Conservation (phyloP, 53 echinoderm and acorn worm genomes). For the Actinopyga echinites region DNA sequence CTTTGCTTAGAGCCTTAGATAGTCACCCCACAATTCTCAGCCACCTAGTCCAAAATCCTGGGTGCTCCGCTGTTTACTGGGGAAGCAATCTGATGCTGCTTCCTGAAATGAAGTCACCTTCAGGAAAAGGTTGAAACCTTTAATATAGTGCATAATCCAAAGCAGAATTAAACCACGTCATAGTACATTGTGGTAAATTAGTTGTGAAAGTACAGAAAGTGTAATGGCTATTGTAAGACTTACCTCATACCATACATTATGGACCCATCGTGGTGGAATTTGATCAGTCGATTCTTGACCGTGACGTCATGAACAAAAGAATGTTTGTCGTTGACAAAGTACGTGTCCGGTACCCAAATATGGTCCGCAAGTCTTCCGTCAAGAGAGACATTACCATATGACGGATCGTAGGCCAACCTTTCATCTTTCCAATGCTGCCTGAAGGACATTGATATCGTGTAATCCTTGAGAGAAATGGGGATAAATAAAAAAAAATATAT, state of each 20-base stretch:
- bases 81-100: too few relatives aligned
- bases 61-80: too few relatives aligned
- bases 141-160: too few relatives aligned
- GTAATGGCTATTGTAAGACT: background rate
- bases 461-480: constrained; percentile 67
- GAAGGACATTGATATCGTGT: constrained; percentile 97
- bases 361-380: constrained; percentile 84
- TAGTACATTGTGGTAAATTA: too few relatives aligned
- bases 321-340: constrained; percentile 94
- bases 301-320: constrained; percentile 99
- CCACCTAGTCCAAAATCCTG: too few relatives aligned
- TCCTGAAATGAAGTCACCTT: too few relatives aligned
- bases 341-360: constrained; percentile 98
- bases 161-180: too few relatives aligned
- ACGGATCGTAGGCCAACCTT: constrained; percentile 71
- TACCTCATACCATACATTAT: constrained; percentile 97
- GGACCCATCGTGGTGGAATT: constrained; percentile 81
- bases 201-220: too few relatives aligned
- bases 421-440: constrained; percentile 95
- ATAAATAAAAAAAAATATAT: background rate
- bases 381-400: constrained; percentile 88
- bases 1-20: too few relatives aligned
- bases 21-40: too few relatives aligned
- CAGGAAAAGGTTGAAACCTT: too few relatives aligned
- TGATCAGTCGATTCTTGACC: constrained; percentile 87